A percentile compares a stretch with the other conserved stretches of the same genome.
Conservation (phyloP, 1,140 invertebrate genomes). For the Neodiprion pinetum region DNA sequence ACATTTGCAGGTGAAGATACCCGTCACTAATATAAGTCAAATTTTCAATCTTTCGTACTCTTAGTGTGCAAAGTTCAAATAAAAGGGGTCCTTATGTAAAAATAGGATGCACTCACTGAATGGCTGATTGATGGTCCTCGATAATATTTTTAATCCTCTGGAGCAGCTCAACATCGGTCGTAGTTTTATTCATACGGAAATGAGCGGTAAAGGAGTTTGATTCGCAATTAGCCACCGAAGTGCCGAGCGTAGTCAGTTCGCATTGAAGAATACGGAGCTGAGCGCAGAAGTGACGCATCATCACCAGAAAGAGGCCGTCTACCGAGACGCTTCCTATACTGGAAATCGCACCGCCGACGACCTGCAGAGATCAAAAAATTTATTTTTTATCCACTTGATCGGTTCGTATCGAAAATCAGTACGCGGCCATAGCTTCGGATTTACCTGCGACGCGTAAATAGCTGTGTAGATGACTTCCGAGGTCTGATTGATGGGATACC, state of each 20-base stretch:
- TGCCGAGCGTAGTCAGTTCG: not conserved
- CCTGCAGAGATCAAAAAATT: not conserved
- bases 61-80: too few species aligned
- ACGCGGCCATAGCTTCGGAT: not conserved
- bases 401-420: not conserved
- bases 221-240: not conserved
- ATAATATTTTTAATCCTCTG: not conserved
- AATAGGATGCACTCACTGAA: not conserved
- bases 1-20: too few species aligned
- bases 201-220: not conserved
- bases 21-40: too few species aligned
- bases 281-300: conserved; percentile 24
- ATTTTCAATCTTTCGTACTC: too few species aligned
- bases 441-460: conserved; percentile 25
- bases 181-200: not conserved
- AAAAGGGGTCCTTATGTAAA: too few species aligned
- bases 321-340: conserved; percentile 23
- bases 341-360: conserved; percentile 20
- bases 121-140: not conserved
- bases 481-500: conserved; percentile 29
- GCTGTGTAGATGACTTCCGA: conserved; percentile 21
- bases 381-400: not conserved
- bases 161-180: not conserved
- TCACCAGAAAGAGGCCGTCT: conserved; percentile 26
- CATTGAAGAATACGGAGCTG: conserved; percentile 25